These are phyloP conservation scores for Neomorphus geoffroyi DNA, from an alignment of 2,797 vertebrate species.

Conservation along the genomic window DNA sequence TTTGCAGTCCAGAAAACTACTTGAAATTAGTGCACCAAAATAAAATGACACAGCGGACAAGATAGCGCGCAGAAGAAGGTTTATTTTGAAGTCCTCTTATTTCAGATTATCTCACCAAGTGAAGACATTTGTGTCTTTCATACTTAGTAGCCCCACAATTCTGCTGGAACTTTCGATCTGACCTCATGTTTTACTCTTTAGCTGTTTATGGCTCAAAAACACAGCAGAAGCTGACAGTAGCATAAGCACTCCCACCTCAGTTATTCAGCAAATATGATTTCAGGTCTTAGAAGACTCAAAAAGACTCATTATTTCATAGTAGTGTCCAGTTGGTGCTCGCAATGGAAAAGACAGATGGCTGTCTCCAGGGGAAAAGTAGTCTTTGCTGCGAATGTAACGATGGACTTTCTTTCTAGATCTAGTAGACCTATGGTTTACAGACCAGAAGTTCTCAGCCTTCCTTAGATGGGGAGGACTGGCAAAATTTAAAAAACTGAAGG, in stretches of 20 bases:
- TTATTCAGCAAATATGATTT: not conserved
- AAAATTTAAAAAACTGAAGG: fast-evolving
- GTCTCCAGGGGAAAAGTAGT: not conserved
- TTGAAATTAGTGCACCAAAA: not conserved
- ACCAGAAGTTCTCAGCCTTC: not conserved
- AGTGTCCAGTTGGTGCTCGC: not conserved
- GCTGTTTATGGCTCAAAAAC: not conserved
- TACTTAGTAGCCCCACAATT: not conserved
- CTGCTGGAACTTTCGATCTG: not conserved
- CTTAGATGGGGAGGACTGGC: not conserved
- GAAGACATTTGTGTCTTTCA: not conserved
- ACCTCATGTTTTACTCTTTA: not conserved
- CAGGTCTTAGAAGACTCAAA: not conserved
- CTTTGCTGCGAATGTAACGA: not conserved
- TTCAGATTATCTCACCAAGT: not conserved
- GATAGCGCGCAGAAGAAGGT: not conserved
- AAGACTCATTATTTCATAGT: not conserved
- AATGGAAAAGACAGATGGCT: not conserved
- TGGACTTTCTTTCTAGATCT: not conserved
- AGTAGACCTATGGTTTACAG: not conserved
- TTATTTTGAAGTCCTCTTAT: not conserved
- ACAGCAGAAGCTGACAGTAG: not conserved
- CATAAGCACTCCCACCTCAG: not conserved
- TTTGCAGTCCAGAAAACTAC: not conserved
- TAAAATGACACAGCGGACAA: too few species aligned